Evolutionary conservation across 35 echinoderm and acorn worm species (phyloP).

Genomic region (Ophioderma brevispina): DNA sequence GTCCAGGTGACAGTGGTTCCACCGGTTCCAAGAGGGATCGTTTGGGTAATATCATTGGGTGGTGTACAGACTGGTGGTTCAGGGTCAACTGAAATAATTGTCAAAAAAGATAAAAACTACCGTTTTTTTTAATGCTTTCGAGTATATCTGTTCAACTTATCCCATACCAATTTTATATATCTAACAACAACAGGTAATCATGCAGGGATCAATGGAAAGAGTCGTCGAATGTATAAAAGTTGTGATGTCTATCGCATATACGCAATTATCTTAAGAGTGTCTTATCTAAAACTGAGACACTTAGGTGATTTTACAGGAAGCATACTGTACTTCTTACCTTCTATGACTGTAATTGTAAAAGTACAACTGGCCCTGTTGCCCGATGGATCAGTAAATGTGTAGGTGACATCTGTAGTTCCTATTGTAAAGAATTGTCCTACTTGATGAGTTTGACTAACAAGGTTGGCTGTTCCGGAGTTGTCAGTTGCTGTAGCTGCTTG

Average conservation of each 20-base stretch:
- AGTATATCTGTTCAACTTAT: too few relatives aligned
- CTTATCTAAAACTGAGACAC: background rate
- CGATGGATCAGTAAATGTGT: conserved; percentile 53
- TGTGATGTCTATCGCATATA: background rate
- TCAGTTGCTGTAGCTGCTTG: background rate
- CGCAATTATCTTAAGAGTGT: background rate
- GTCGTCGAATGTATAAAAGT: background rate
- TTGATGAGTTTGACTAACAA: background rate
- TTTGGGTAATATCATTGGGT: background rate
- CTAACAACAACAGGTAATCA: too few relatives aligned
- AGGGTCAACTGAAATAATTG: background rate
- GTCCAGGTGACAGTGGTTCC: background rate
- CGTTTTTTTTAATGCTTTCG: too few relatives aligned
- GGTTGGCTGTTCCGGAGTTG: background rate
- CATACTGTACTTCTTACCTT: background rate
- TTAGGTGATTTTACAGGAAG: background rate
- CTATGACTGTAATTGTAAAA: conserved; percentile 38
- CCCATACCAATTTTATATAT: too few relatives aligned
- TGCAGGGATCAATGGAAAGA: too few relatives aligned
- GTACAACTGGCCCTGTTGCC: conserved; percentile 33
- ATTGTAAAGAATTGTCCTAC: conserved; percentile 1
- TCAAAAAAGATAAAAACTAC: too few relatives aligned
- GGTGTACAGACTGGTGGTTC: background rate
- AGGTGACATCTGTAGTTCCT: conserved; percentile 18
- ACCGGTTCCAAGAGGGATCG: background rate